Base-by-base conservation (phyloP, 2,888 invertebrate genomes). In the Petrolisthes manimaculis region DNA sequence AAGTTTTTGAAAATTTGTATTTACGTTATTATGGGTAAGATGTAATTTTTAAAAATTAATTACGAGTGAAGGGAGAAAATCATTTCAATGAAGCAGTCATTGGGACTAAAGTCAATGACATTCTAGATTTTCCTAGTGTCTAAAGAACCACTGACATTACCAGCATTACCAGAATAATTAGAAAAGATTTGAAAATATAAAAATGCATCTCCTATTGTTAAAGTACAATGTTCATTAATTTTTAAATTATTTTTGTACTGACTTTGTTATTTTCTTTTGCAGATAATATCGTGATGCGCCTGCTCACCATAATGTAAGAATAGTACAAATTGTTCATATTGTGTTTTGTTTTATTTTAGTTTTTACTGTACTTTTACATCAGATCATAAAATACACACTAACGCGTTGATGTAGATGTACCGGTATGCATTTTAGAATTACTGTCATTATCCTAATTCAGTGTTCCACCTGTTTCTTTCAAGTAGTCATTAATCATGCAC, bases 281-380 rank as follows among this genome's bases (percentile, higher is more conserved):
- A 88, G 88, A 88, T 88, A 82, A 88, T 88, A 56, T 88, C 88
- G 84, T 88, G 88, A 88, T 84, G 56, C 53, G 84, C 74, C 84
- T 61, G 77, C 77, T 78, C 84, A 84, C 24, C 67, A 8, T 71
- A 71, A 71, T 37, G 78, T 83, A 69, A 78, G 55, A 71, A 88
- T 84, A 88, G 88, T 88, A 88, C 88, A 88, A 88, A 88, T 82
- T 88, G 86, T 86, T 86, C 86, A 86, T 86, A 86, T 86, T 74
- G 61, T 82, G 74, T 79, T 55, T 81, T 80, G 61, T 85, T 86
- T 82, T 61, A 56, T 82, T 53, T 86, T 54, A 75, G 75, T 55
- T 74, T 71, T 83, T 83, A 71, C 71, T 37, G 54, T 54, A 83
- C 53, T 71, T 71, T 53, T 61, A 83, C 53, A 71, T 61, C 21